These are phyloP conservation scores for Chalcosyrphus nemorum DNA, from an alignment of 2,888 invertebrate genomes.

Conservation along the genomic window DNA sequence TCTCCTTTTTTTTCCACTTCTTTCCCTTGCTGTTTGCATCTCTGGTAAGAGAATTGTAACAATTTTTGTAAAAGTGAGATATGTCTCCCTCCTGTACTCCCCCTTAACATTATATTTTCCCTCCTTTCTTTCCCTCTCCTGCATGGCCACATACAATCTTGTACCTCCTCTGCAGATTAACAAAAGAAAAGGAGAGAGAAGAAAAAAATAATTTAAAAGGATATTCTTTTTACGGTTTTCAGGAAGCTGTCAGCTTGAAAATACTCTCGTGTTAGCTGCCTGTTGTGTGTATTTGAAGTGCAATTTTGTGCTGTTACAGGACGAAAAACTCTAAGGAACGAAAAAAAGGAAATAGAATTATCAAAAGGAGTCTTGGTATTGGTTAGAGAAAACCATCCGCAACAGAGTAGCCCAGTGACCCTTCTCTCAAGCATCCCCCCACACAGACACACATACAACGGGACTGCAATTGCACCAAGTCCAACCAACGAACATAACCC, in stretches of 20 bases:
- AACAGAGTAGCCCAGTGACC: conserved; percentile 1
- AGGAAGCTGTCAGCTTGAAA: conserved; percentile 68
- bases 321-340: conserved; percentile 25
- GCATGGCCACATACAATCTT: conserved; percentile 17
- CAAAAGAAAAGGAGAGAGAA: conserved; percentile 5
- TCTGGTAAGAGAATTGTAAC: conserved; percentile 5
- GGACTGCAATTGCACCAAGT: conserved; percentile 32
- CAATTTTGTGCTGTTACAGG: conserved; percentile 37
- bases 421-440: neutral
- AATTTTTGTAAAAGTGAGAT: conserved; percentile 3
- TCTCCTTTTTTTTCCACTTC: neutral
- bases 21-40: neutral
- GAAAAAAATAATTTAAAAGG: conserved; percentile 34
- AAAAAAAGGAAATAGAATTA: conserved; percentile 35
- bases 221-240: conserved; percentile 55
- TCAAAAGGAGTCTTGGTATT: conserved; percentile 25
- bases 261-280: conserved; percentile 28
- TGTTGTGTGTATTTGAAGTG: conserved; percentile 63
- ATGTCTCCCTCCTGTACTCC: neutral
- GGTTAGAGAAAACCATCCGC: conserved; percentile 5
- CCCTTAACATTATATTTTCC: neutral
- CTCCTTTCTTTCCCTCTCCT: too few relatives aligned
- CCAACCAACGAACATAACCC: too few relatives aligned
- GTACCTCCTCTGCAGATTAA: conserved; percentile 34
- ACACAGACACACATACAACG: conserved; percentile 37